These are phyloP conservation scores for Casuarius casuarius DNA, from an alignment of 2,113 vertebrate genomes.

Conservation along the genomic window DNA sequence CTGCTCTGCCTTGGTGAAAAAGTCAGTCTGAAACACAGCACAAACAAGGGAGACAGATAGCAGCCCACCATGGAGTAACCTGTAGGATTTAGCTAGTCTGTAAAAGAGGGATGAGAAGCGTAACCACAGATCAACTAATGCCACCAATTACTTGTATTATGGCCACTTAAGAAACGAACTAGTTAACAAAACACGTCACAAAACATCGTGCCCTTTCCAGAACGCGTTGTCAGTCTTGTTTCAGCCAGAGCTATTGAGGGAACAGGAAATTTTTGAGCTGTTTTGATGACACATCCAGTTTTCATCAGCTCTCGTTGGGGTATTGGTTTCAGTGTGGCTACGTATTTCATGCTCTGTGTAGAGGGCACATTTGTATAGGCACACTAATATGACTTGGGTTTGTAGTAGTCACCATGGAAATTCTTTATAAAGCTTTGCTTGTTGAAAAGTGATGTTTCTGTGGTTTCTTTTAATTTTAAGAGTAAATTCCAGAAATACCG, in stretches of 20 bases:
- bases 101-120: background rate
- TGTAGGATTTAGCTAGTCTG: background rate
- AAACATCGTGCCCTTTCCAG: background rate
- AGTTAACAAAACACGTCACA: background rate
- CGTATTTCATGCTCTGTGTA: rapidly evolving
- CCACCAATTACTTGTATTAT: rapidly evolving
- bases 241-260: background rate
- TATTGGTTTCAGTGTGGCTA: background rate
- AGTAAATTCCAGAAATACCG: background rate
- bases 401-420: background rate
- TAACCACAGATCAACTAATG: rapidly evolving
- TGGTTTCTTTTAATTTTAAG: background rate
- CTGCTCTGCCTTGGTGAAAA: background rate
- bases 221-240: rapidly evolving
- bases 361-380: background rate
- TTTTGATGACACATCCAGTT: rapidly evolving
- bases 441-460: background rate
- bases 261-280: background rate
- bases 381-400: background rate
- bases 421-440: background rate
- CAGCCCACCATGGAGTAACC: background rate
- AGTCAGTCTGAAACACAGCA: background rate
- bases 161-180: background rate
- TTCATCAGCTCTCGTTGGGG: background rate
- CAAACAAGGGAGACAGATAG: background rate